A percentile compares a stretch with the other conserved stretches of the same genome.
These are phyloP conservation scores for Isichthys henryi DNA, from an alignment of 2,113 vertebrate genomes.

Conservation along the genomic window DNA sequence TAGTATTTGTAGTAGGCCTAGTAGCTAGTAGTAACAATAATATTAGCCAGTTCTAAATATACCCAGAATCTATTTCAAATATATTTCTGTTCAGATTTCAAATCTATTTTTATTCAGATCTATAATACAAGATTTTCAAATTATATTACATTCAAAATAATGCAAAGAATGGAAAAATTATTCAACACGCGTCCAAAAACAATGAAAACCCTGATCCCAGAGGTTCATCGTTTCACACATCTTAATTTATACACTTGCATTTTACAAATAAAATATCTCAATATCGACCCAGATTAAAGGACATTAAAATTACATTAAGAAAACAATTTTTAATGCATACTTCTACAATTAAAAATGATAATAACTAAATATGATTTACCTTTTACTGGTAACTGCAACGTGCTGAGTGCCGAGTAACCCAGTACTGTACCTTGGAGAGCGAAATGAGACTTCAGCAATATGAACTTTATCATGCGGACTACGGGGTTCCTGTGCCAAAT, in stretches of 20 bases:
- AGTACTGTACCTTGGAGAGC: constrained; percentile 21
- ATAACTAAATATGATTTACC: neutral
- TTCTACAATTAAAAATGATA: neutral
- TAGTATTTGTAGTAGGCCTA: neutral
- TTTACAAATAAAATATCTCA: neutral
- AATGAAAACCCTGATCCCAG: neutral
- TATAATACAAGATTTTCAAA: neutral
- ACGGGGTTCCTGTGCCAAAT: neutral
- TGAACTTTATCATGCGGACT: neutral
- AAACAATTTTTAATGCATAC: neutral
- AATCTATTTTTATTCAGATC: neutral
- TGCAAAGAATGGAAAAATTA: neutral
- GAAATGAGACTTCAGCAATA: constrained; percentile 3
- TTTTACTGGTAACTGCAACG: neutral
- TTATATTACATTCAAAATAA: neutral
- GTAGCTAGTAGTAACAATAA: neutral
- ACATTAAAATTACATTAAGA: neutral
- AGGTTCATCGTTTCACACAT: neutral
- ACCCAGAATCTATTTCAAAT: neutral
- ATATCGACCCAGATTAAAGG: neutral
- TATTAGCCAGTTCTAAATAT: neutral
- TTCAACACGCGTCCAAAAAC: neutral
- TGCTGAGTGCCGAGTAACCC: neutral
- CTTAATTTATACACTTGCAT: neutral
- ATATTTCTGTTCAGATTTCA: neutral